Conservation (phyloP, 2,888 invertebrate species). For the Busseola fusca region DNA sequence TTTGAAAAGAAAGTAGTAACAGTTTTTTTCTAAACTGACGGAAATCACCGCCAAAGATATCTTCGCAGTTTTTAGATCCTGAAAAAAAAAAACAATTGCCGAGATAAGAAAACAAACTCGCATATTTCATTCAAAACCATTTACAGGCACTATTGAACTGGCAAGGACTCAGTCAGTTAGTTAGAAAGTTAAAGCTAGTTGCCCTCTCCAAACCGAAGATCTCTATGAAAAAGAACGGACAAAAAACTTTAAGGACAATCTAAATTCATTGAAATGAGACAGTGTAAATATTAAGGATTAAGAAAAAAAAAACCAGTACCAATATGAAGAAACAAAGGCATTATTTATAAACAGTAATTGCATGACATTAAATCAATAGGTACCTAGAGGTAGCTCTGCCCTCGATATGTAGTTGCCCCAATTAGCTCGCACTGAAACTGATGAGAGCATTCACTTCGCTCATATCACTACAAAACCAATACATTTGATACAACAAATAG, state of each 20-base stretch:
- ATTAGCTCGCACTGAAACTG: slow-evolving; percentile 26
- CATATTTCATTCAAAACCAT: no score
- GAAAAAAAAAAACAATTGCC: background rate
- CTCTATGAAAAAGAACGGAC: background rate
- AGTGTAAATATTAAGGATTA: background rate
- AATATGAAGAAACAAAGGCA: background rate
- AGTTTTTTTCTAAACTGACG: background rate
- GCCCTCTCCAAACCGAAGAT: background rate
- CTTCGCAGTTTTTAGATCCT: no score
- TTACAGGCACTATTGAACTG: no score
- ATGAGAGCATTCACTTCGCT: slow-evolving; percentile 32
- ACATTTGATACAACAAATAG: background rate
- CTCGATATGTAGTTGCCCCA: slow-evolving; percentile 17
- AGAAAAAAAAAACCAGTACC: background rate
- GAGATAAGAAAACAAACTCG: background rate
- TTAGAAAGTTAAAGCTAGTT: background rate
- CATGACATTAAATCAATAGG: background rate
- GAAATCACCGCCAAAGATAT: background rate
- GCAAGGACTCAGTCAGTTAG: background rate
- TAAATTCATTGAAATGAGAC: background rate
- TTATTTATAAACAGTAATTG: background rate
- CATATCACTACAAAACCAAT: slow-evolving; percentile 22
- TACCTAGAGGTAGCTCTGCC: background rate
- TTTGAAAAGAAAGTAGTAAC: background rate
- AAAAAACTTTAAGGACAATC: background rate